Evolutionary conservation across 2,113 vertebrate genomes (phyloP).

Genomic region (Phainopepla nitens): DNA sequence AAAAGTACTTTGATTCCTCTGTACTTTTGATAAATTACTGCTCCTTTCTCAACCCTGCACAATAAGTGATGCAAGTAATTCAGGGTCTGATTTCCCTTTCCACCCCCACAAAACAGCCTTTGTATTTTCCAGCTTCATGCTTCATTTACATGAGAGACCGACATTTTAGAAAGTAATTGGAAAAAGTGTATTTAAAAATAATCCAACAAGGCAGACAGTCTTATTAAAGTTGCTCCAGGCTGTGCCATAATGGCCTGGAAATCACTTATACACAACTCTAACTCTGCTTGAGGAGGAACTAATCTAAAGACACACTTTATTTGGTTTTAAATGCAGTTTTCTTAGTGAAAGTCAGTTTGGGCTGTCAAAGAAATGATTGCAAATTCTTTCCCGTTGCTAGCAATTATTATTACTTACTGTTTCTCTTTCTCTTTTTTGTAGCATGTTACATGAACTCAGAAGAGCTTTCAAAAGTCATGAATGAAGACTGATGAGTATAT

Average conservation of each 20-base stretch:
- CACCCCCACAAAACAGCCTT: neutral
- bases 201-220: neutral
- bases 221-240: neutral
- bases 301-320: neutral
- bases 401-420: neutral
- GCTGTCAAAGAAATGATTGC: neutral
- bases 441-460: neutral
- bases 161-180: neutral
- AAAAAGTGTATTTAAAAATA: neutral
- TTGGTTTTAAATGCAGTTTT: neutral
- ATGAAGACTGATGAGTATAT: neutral
- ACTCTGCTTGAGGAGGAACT: neutral
- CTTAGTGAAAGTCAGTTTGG: neutral
- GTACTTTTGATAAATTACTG: neutral
- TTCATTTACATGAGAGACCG: neutral
- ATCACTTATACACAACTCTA: neutral
- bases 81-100: neutral
- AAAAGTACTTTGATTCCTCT: neutral
- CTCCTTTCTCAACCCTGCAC: neutral
- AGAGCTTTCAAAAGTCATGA: neutral
- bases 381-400: neutral
- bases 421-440: neutral
- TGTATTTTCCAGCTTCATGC: neutral
- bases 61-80: neutral
- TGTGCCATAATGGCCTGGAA: neutral